Evolutionary conservation across 2,797 vertebrate species (phyloP), one percentile per base, ranked within the genome.

Genomic region (Rhynchotus rufescens): DNA sequence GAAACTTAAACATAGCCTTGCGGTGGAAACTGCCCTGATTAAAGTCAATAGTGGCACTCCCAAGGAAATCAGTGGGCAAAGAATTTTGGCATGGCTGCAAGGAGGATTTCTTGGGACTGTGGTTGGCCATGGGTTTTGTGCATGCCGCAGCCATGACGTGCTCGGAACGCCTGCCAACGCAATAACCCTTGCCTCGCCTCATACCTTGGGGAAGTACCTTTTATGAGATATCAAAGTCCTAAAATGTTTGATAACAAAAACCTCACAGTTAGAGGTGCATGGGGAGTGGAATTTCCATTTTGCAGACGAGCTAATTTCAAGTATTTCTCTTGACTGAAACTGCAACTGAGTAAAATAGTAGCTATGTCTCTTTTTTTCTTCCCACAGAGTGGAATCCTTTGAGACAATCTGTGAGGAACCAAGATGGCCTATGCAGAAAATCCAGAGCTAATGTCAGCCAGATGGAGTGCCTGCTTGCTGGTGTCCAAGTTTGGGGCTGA

Each of bases 231-330:
- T 36, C 64, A 84, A 92, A 92, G 67, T 67, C 74, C 51, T 84
- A 61, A 90, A 80, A 71, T 7, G 26, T 42, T 72, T 88, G 60
- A 34, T 91, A 86, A 82, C 67, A 86, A 76, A 91, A 52, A 68
- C 51, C 34, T 84, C 1, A 4, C 20, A 60, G 28, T 44, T 59
- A 77, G 78, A 91, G 19, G 32, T 71, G 32, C 42, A 57, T 1
- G 6, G 22, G 26, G 21, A 84, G 15, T 30, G 84, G 64, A 92
- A 84, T 88, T 93, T 86, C 79, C 72, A 62, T 64, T 61, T 32
- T 56, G 57, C 72, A 77, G 38, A 89, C 89, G 14, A 66, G 26
- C 34, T 84, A 12, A 73, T 84, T 77, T 88, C 44, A 90, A 52
- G 15, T 0, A 1, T 10, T 13, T 7, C 19, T 76, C 61, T 73